Percentiles rank a stretch among this genome's conserved stretches.
These are phyloP conservation scores for Strigops habroptila DNA, from an alignment of 2,113 vertebrate genomes.

Conservation along the genomic window DNA sequence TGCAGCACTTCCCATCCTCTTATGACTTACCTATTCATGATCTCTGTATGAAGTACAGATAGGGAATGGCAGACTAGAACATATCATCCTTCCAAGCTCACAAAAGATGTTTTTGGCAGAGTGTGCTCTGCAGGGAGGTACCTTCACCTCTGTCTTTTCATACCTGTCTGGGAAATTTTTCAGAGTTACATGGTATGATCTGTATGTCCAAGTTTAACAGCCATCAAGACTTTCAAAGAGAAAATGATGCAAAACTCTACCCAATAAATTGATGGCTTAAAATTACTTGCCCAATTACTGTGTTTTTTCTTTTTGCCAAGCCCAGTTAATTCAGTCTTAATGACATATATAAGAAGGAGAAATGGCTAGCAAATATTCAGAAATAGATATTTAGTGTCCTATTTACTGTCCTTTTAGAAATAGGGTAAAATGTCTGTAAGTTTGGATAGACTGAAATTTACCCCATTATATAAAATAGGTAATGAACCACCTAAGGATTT, in stretches of 20 bases:
- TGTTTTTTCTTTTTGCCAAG: neutral
- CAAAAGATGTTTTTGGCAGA: neutral
- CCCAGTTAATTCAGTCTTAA: neutral
- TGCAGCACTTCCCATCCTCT: neutral
- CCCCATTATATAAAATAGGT: neutral
- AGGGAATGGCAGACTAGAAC: neutral
- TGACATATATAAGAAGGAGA: neutral
- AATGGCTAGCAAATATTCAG: neutral
- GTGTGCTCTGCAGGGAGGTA: fast-evolving
- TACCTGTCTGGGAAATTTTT: neutral
- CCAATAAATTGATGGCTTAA: neutral
- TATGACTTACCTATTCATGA: neutral
- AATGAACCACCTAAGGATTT: neutral
- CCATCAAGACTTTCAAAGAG: neutral
- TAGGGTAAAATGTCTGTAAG: neutral
- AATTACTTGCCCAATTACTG: neutral
- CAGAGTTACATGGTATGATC: neutral
- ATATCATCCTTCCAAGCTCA: neutral
- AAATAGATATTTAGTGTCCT: neutral
- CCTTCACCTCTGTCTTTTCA: neutral
- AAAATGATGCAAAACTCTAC: neutral
- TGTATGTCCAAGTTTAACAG: neutral
- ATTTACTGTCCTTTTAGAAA: neutral
- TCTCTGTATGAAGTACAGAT: neutral
- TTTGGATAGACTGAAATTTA: neutral